Evolutionary conservation across 1,140 invertebrate genomes (phyloP).

Genomic region (Berghia stephanieae): DNA sequence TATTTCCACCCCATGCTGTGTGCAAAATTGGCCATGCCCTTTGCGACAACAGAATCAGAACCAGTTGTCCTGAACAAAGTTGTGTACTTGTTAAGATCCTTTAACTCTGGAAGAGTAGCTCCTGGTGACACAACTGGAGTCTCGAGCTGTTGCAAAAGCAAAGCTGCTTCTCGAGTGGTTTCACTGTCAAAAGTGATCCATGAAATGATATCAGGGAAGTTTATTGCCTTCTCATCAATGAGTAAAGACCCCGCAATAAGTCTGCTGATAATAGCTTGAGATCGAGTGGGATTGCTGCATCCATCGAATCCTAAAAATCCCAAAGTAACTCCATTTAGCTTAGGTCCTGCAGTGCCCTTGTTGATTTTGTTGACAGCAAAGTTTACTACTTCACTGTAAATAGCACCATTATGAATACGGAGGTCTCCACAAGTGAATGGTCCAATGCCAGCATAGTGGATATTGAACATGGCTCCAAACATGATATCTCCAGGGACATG

Average conservation of each 20-base stretch:
- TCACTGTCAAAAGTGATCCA: constrained; percentile 59
- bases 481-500: constrained; percentile 55
- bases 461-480: constrained; percentile 58
- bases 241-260: constrained; percentile 39
- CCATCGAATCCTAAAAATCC: constrained; percentile 68
- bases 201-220: constrained; percentile 40
- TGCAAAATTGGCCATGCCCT: constrained; percentile 71
- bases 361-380: constrained; percentile 60
- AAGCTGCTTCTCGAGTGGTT: constrained; percentile 48
- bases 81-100: constrained; percentile 76
- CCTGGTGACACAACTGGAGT: constrained; percentile 53
- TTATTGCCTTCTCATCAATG: too few species aligned
- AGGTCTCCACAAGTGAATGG: constrained; percentile 52
- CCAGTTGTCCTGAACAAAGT: constrained; percentile 84
- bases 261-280: constrained; percentile 47
- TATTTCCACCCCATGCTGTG: constrained; percentile 50
- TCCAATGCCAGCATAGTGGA: constrained; percentile 49
- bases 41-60: constrained; percentile 80
- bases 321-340: constrained; percentile 72
- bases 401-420: constrained; percentile 50
- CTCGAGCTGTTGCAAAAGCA: constrained; percentile 41
- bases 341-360: constrained; percentile 40
- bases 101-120: constrained; percentile 76
- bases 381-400: constrained; percentile 58
- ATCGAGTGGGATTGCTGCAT: constrained; percentile 47